Base-by-base conservation (phyloP, 2,888 invertebrate species). In the Antheraea assamensis region DNA sequence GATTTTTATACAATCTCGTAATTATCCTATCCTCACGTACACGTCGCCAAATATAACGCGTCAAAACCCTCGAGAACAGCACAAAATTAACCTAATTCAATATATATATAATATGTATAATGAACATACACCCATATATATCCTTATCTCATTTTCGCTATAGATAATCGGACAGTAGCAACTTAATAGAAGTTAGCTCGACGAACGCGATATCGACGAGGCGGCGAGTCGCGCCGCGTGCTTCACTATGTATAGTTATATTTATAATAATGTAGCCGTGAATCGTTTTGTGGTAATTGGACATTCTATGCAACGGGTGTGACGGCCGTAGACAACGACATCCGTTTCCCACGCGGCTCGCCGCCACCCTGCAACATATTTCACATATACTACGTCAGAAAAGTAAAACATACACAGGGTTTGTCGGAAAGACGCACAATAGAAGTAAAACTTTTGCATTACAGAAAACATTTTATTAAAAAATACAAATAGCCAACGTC, bases 51-150 rank as follows among this genome's bases (percentile, higher is more conserved):
- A 58, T 58, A 71, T 73, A 52, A 71, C 79, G 80, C 83, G 82
- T 83, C 77, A 75, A 79, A 82, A 80, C 79, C 80, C 82, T 85
- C 87, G 88, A 89, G 35, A 88, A 92, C 93, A 91, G 91, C 93
- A 92, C 92, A 88, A 92, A 91, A 92, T 92, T 93, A 94, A 92
- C 92, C 92, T 94, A 94, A 86, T 88, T 92, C 92, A 91, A 91
- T 92, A 92, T 92, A 92, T 92, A 93, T 93, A 93, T 90, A 92
- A 90, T 91, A 58, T 55, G 76, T 76, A 90, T 90, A 92, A 92
- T 92, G 92, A 90, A 92, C 91, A 90, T 90, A 91, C 93, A 91
- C 88, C 89, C 91, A 88, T 90, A 87, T 92, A 89, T 88, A 88
- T 85, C 89, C 87, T 88, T 85, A 81, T 82, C 17, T 80, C 79